Conservation (phyloP, 2,888 invertebrate species). For the Rhyacophila evoluta region DNA sequence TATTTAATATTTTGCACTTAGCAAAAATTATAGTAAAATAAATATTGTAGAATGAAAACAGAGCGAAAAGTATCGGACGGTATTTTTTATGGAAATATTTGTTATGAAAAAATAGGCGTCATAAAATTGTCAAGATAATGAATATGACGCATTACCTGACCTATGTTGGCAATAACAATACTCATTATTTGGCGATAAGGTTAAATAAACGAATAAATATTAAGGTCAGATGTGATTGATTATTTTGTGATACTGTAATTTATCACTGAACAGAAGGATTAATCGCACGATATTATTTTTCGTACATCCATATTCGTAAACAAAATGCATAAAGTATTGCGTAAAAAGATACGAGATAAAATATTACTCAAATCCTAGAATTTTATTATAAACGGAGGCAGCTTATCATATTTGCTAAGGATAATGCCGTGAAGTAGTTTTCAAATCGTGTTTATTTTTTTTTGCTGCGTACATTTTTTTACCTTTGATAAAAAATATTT, state of each 20-base stretch:
- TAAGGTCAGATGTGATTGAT: not conserved
- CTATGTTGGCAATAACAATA: not conserved
- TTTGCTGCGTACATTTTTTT: too few species aligned
- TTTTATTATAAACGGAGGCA: too few species aligned
- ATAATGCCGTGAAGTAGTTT: too few species aligned
- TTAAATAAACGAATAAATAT: not conserved
- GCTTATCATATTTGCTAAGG: too few species aligned
- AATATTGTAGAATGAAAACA: not conserved
- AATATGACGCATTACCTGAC: not conserved
- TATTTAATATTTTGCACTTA: not conserved
- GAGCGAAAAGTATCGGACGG: not conserved
- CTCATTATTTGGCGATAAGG: not conserved
- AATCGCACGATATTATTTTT: not conserved
- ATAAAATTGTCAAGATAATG: constrained; percentile 8
- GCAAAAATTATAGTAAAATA: not conserved
- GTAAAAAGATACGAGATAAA: too few species aligned
- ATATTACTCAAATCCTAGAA: too few species aligned
- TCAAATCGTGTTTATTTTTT: too few species aligned
- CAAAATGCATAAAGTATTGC: too few species aligned
- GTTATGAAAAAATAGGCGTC: not conserved
- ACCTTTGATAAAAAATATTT: too few species aligned
- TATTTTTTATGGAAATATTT: not conserved
- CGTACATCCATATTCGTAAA: not conserved
- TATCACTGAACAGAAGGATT: not conserved
- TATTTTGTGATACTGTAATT: not conserved